Conservation (phyloP, 2,113 vertebrate genomes). For the Saguinus imperator region DNA sequence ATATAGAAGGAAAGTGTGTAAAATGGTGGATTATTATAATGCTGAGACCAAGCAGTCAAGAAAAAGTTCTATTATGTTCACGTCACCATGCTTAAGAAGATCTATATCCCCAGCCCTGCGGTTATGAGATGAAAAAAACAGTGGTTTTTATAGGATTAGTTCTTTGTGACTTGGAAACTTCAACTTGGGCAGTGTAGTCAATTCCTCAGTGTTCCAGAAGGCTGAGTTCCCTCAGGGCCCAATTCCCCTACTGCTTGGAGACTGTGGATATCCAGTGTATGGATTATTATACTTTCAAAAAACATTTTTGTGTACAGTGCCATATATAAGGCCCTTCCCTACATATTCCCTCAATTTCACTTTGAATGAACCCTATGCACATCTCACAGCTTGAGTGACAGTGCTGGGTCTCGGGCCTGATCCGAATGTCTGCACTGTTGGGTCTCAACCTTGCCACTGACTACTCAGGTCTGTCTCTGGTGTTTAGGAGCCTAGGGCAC, state of each 20-base stretch:
- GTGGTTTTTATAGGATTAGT: neutral
- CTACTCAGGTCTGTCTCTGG: neutral
- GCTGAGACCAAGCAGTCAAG: neutral
- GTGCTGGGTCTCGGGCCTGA: fast-evolving
- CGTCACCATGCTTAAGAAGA: neutral
- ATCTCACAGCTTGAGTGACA: fast-evolving
- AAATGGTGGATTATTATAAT: fast-evolving
- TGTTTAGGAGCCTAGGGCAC: neutral
- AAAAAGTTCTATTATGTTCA: neutral
- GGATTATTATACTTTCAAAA: neutral
- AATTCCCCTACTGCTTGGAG: neutral
- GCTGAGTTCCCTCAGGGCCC: neutral
- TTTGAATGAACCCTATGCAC: fast-evolving
- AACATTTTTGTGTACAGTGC: fast-evolving
- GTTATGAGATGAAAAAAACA: neutral
- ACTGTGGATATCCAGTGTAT: fast-evolving
- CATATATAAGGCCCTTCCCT: neutral
- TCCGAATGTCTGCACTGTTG: neutral
- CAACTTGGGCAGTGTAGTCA: fast-evolving
- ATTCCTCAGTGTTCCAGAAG: neutral
- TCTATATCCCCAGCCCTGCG: neutral
- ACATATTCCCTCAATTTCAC: no score
- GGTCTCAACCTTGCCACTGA: neutral
- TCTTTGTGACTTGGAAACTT: neutral
- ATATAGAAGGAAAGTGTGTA: neutral